A percentile compares a stretch with the other conserved stretches of the same genome.
Conservation (phyloP, 2,888 invertebrate species). For the Pristionchus mayeri region DNA sequence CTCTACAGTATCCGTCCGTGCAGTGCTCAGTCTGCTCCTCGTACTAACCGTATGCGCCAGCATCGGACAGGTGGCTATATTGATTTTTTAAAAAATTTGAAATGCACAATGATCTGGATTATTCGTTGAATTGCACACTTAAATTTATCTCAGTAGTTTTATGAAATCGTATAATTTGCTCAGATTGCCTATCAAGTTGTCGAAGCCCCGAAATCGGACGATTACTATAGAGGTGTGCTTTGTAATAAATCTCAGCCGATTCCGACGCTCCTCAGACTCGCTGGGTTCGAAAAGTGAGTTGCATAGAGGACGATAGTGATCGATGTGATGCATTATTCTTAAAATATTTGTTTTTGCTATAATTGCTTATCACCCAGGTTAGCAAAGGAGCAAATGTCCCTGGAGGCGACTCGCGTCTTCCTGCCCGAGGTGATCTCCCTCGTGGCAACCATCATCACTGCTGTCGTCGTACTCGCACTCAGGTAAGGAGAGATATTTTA, state of each 20-base stretch:
- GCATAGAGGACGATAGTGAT: not conserved
- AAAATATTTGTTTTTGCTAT: not conserved
- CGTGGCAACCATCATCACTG: not conserved
- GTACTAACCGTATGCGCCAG: constrained; percentile 35
- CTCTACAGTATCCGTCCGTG: constrained; percentile 40
- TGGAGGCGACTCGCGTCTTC: not conserved
- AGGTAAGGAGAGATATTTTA: not conserved
- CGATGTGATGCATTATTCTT: no score
- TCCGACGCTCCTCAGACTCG: not conserved
- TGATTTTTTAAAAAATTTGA: not conserved
- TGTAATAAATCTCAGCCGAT: not conserved
- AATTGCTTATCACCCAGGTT: not conserved
- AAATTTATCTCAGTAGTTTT: not conserved
- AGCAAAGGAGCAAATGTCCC: not conserved
- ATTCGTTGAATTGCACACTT: no score
- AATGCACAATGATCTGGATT: not conserved
- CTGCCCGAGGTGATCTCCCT: constrained; percentile 13
- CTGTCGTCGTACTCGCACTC: not conserved
- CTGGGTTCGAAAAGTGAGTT: constrained; percentile 40
- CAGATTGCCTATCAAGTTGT: constrained; percentile 30
- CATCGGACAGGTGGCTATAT: constrained; percentile 1
- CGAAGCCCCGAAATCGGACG: not conserved
- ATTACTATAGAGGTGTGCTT: not conserved
- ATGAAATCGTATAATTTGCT: not conserved
- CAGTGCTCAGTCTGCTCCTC: constrained; percentile 11